Evolutionary conservation across 2,888 invertebrate species (phyloP), one percentile per base, ranked within the genome.

Genomic region (Thera obeliscata): DNA sequence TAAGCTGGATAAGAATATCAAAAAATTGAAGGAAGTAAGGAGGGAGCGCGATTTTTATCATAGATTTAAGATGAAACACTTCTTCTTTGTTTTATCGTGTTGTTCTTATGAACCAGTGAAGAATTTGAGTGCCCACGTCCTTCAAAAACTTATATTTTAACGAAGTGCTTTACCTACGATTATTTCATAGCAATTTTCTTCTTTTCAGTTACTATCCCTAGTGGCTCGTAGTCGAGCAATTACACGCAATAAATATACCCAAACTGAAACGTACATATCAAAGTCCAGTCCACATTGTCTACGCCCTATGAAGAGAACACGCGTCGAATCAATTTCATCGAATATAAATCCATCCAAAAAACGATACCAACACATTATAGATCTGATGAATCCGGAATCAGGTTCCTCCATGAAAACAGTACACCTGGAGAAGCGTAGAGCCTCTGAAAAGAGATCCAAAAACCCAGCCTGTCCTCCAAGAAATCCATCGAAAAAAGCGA

Each of bases 161-260:
- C 7, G 7, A 43, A 38, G 3, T 38, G 3, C 3, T 5, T 43
- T 7, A 6, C 43, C 3, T 9, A 46, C 9, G 43, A 46, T 9
- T 8, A 2, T 46, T 46, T 46, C 9, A 46, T 8, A 9, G 43
- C 9, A 9, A 46, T 2, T 52, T 9, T 33, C 9, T 41, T 48
- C 11, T 48, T 50, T 66, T 55, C 61, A 67, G 66, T 22, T 62
- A 56, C 55, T 62, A 33, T n/a, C 58, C 11, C 55, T 59, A 38
- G 62, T 67, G 35, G 58, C 66, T 41, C 62, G 62, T 22, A 48
- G 58, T 49, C 55, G 38, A 55, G 43, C 50, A 0, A 64, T 48
- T 6, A 64, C 67, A 33, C 64, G 48, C 38, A 66, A 71, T 50
- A 61, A 63, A 69, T 61, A 61, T 35, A 62, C 56, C 2, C 73